phyloP scores from a whole-genome alignment of 2,888 invertebrate species.

The Zaprionus obscuricornis region DNA sequence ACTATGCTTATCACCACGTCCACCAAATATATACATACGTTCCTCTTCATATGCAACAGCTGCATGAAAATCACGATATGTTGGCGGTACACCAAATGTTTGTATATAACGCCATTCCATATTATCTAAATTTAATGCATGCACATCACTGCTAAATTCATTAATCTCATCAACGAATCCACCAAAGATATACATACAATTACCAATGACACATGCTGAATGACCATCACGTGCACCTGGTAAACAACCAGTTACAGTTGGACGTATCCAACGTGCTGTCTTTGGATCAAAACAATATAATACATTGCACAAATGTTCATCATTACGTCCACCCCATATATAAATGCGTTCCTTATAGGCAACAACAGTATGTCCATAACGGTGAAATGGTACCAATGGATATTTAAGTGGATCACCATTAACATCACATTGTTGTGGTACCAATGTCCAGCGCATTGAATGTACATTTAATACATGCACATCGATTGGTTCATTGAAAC shows the following conservation, averaged over 20 bases:
- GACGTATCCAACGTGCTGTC: constrained; percentile 88
- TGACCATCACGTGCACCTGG: constrained; percentile 96
- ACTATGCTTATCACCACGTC: constrained; percentile 90
- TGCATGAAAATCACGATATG: constrained; percentile 94
- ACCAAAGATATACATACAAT: constrained; percentile 94
- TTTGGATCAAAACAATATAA: constrained; percentile 92
- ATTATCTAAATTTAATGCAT: constrained; percentile 89
- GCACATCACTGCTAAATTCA: constrained; percentile 91
- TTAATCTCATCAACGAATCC: constrained; percentile 94
- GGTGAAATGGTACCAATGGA: constrained; percentile 89
- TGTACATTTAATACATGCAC: constrained; percentile 92
- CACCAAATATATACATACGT: constrained; percentile 95
- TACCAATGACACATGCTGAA: constrained; percentile 91
- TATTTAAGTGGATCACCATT: constrained; percentile 83
- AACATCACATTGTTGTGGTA: constrained; percentile 85
- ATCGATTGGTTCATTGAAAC: constrained; percentile 91
- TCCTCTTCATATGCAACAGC: constrained; percentile 89
- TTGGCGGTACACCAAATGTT: constrained; percentile 87
- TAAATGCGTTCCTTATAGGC: constrained; percentile 89
- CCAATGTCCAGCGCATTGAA: constrained; percentile 85
- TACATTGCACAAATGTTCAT: constrained; percentile 89
- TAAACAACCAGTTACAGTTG: constrained; percentile 87
- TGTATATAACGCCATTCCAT: constrained; percentile 88
- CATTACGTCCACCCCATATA: constrained; percentile 97
- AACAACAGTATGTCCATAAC: constrained; percentile 96